phyloP scores from a whole-genome alignment of 2,113 vertebrate species.

The Morone saxatilis region DNA sequence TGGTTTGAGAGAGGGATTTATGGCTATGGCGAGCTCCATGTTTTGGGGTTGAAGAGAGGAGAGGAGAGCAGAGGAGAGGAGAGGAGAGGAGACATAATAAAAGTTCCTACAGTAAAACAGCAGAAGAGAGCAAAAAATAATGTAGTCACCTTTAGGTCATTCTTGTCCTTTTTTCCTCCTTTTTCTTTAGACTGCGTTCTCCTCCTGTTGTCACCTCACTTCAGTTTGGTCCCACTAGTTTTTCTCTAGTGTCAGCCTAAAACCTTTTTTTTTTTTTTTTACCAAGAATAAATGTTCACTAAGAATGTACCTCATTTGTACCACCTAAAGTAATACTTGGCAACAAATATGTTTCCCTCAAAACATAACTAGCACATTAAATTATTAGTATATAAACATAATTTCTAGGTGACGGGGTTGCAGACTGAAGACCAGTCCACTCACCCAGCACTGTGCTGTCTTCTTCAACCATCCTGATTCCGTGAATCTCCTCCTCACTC shows the following conservation, averaged over 20 bases:
- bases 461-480: not conserved
- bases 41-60: slow-evolving; percentile 36
- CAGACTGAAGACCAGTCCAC: not conserved
- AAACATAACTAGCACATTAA: not conserved
- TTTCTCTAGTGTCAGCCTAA: too few species aligned
- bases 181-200: not conserved
- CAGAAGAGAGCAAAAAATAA: not conserved
- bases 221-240: not conserved
- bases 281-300: too few species aligned
- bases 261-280: too few species aligned
- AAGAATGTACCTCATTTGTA: too few species aligned
- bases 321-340: not conserved
- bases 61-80: slow-evolving; percentile 9
- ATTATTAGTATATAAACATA: not conserved
- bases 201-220: not conserved
- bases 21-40: slow-evolving; percentile 30
- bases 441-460: not conserved
- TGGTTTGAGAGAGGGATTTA: slow-evolving; percentile 47
- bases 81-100: not conserved
- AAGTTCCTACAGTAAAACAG: not conserved
- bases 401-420: not conserved
- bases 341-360: not conserved
- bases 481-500: not conserved
- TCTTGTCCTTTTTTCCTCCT: not conserved
- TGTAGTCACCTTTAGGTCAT: not conserved